phyloP scores from a whole-genome alignment of 1,140 invertebrate genomes.

The Agrilus planipennis region DNA sequence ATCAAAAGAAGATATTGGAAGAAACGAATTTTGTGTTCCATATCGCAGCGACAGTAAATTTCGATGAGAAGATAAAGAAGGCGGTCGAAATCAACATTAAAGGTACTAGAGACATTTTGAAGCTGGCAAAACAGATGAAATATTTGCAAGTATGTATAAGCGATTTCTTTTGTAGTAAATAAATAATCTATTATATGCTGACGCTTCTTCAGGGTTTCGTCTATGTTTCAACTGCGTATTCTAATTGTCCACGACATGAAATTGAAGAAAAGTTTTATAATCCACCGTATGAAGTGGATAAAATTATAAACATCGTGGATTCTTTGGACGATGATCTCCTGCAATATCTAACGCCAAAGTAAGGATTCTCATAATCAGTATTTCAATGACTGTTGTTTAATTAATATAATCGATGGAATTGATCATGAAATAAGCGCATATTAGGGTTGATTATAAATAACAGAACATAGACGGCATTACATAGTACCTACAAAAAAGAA shows the following conservation, averaged over 20 bases:
- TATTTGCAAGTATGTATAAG: slow-evolving; percentile 41
- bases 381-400: too few species aligned
- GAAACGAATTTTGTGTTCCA: slow-evolving; percentile 51
- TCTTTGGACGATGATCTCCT: too few species aligned
- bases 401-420: too few species aligned
- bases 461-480: slow-evolving; percentile 39
- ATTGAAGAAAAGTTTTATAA: not conserved
- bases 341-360: too few species aligned
- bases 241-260: not conserved
- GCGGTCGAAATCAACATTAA: slow-evolving; percentile 55
- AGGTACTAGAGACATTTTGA: slow-evolving; percentile 47
- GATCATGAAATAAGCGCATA: too few species aligned
- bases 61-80: slow-evolving; percentile 51
- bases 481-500: slow-evolving; percentile 38
- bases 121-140: slow-evolving; percentile 50
- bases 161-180: not conserved
- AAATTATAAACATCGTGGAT: too few species aligned
- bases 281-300: too few species aligned
- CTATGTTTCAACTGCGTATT: not conserved
- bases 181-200: too few species aligned
- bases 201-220: not conserved
- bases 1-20: slow-evolving; percentile 33
- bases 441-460: too few species aligned
- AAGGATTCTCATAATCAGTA: too few species aligned
- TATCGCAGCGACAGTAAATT: slow-evolving; percentile 52